Percentiles rank a stretch among this genome's conserved stretches.
These are phyloP conservation scores for Allophyes oxyacanthae DNA, from an alignment of 2,888 invertebrate species.

Conservation along the genomic window DNA sequence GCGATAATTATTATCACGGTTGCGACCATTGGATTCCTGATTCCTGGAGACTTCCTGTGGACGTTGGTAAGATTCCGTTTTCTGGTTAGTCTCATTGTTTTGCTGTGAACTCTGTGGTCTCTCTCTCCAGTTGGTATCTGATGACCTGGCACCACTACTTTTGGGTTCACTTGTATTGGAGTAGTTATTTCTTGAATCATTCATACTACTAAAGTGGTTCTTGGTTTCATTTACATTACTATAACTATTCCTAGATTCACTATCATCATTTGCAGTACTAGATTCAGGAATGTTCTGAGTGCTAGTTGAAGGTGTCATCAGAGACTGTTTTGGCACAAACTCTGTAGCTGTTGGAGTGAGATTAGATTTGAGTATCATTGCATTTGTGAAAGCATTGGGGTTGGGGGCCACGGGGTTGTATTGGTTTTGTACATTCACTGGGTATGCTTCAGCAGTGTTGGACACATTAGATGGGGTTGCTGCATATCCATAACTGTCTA, in stretches of 20 bases:
- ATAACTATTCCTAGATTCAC: conserved; percentile 51
- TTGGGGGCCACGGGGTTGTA: conserved; percentile 62
- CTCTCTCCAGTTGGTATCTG: conserved; percentile 80
- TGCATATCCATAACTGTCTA: conserved; percentile 68
- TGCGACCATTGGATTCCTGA: conserved; percentile 61
- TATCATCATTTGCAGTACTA: conserved; percentile 54
- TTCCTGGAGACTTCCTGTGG: conserved; percentile 63
- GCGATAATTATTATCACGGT: conserved; percentile 58
- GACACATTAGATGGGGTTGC: conserved; percentile 62
- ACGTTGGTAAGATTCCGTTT: conserved; percentile 52
- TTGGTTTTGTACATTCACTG: conserved; percentile 65
- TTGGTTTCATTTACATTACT: conserved; percentile 45
- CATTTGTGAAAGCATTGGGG: conserved; percentile 68
- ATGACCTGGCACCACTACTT: conserved; percentile 66
- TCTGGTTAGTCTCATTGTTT: conserved; percentile 52
- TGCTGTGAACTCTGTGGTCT: conserved; percentile 68
- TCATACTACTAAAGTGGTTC: conserved; percentile 45
- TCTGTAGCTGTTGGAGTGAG: conserved; percentile 89
- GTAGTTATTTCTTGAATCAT: conserved; percentile 54
- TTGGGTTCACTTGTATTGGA: conserved; percentile 47
- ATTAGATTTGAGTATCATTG: conserved; percentile 83
- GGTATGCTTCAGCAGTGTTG: conserved; percentile 65
- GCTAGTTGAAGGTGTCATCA: conserved; percentile 62
- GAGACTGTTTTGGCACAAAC: conserved; percentile 86
- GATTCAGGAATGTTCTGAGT: conserved; percentile 67